Evolutionary conservation across 2,797 vertebrate genomes (phyloP).

Genomic region (Myotis findleyi): DNA sequence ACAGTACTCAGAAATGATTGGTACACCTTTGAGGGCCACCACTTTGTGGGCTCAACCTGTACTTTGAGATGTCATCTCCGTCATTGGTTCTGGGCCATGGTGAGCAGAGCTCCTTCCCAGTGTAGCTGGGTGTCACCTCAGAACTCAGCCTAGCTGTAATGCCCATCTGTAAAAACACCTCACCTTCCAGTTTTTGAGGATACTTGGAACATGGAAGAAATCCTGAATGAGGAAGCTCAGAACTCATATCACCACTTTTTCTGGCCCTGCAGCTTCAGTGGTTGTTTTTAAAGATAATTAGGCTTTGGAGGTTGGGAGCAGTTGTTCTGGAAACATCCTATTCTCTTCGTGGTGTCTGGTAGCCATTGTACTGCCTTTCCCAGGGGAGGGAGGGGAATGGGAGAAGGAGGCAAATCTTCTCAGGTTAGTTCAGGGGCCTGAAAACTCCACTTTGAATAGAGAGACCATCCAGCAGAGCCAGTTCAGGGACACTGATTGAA

Average conservation of each 20-base stretch:
- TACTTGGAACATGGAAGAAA: not conserved
- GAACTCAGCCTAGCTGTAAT: not conserved
- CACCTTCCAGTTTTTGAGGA: not conserved
- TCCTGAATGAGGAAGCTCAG: not conserved
- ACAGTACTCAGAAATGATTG: not conserved
- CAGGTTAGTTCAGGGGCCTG: not conserved
- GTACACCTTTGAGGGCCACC: not conserved
- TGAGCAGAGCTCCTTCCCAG: not conserved
- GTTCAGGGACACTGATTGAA: not conserved
- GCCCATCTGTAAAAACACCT: not conserved
- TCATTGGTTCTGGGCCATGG: not conserved
- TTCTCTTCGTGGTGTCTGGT: accelerated
- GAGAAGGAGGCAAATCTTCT: not conserved
- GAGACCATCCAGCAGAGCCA: not conserved
- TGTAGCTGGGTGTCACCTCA: not conserved
- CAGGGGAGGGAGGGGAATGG: too few relatives aligned
- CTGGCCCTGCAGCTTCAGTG: not conserved
- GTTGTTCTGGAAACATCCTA: not conserved
- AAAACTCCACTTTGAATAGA: not conserved
- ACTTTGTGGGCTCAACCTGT: too few relatives aligned
- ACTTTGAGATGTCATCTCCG: not conserved
- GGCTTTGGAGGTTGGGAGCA: not conserved
- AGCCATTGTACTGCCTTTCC: not conserved
- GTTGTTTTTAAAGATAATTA: not conserved
- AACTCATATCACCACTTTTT: not conserved